Evolutionary conservation across 2,797 vertebrate genomes (phyloP), one percentile per base, ranked within the genome.

Genomic region (Poeciliopsis infans): DNA sequence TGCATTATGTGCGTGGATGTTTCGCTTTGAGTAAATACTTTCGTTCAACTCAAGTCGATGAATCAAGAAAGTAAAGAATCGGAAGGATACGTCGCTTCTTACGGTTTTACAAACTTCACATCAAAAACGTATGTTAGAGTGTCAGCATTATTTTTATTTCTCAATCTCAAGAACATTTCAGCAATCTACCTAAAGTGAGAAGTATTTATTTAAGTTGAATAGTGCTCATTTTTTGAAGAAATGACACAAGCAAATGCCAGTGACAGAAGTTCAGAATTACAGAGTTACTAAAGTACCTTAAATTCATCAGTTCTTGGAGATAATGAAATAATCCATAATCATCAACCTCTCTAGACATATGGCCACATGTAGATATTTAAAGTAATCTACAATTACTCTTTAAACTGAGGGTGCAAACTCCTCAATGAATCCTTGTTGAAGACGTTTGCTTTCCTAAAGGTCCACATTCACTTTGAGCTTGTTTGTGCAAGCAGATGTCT

Each of bases 401-500:
- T 68, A 68, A 8, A 12, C 36, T 18, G 66, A 70, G 41, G 18
- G 49, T 66, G 12, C 69, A 66, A n/a, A 31, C 59, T 80, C 25
- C 31, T 15, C 57, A 28, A 25, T 28, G 7, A 28, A 16, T 59
- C 13, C 55, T 28, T 45, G 25, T 73, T 79, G 12, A 68, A 28
- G 53, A 68, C 11, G 41, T 70, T 53, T 2, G 2, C 72, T 76
- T 77, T 75, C 33, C 20, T 33, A 16, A 64, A 18, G 15, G 59
- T 36, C 31, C 16, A 36, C 31, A 64, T 66, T 45, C 18, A 49
- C 77, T 79, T 53, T 57, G 78, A 79, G 85, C 76, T 36, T 4
- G 46, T 73, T 20, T 79, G 1, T 57, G 16, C 31, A 20, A 51
- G 79, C 75, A 77, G 76, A 31, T 36, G 47, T 79, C 55, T 72